phyloP scores from a whole-genome alignment of 2,888 invertebrate genomes.

The Ecdyonurus torrentis region DNA sequence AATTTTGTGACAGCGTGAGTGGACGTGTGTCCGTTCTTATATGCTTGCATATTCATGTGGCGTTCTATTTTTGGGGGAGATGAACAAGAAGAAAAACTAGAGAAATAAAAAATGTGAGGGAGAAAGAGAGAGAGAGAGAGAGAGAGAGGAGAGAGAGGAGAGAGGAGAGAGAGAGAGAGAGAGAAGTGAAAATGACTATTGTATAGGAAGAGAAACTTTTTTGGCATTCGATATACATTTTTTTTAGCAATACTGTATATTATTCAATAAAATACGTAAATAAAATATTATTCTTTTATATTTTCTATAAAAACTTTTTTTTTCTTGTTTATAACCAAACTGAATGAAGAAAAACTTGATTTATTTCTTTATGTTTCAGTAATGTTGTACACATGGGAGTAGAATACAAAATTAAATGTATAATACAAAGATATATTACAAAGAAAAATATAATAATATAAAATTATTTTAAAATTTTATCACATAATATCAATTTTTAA shows the following conservation, averaged over 20 bases:
- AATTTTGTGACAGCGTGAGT: background rate
- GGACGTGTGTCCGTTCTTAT: no score
- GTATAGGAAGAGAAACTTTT: no score
- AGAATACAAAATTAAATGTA: background rate
- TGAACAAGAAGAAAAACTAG: background rate
- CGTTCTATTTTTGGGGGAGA: background rate
- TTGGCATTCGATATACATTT: no score
- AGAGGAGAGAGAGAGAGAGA: no score
- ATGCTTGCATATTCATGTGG: background rate
- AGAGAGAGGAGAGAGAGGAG: no score
- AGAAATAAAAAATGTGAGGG: background rate
- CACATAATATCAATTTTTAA: background rate
- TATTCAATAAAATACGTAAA: background rate
- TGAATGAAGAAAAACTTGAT: no score
- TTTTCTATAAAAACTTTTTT: background rate
- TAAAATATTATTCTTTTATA: background rate
- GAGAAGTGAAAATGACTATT: no score
- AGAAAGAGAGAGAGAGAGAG: no score
- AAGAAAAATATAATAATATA: no score
- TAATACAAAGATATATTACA: no score
- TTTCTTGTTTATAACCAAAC: background rate
- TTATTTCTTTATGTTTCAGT: no score
- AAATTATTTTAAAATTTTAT: no score
- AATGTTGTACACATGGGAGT: background rate
- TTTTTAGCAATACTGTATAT: background rate